Conservation (phyloP, 2,888 invertebrate species). For the Volucella bombylans region DNA sequence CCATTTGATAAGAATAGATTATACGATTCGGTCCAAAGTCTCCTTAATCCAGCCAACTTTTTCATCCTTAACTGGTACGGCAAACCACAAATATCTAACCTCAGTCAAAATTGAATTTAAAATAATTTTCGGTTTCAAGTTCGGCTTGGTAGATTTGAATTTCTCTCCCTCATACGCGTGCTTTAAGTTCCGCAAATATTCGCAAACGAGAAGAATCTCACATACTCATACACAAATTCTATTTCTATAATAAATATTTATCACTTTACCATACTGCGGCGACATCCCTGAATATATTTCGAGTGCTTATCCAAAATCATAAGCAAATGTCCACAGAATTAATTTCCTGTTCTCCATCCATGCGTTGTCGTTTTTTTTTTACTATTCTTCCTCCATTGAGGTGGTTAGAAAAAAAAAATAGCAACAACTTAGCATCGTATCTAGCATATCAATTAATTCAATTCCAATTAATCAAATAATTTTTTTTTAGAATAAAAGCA, state of each 20-base stretch:
- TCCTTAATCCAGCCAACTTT: too few species aligned
- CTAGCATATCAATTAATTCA: slow-evolving; percentile 51
- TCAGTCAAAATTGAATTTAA: slow-evolving; percentile 5
- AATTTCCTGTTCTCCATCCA: slow-evolving; percentile 62
- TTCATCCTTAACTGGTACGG: too few species aligned
- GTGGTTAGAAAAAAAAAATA: slow-evolving; percentile 8
- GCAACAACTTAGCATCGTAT: slow-evolving; percentile 17
- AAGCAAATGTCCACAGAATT: slow-evolving; percentile 52
- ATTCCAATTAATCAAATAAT: not conserved
- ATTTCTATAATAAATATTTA: not conserved
- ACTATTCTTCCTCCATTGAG: not conserved
- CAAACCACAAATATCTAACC: not conserved
- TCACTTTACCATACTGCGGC: slow-evolving; percentile 2
- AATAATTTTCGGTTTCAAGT: slow-evolving; percentile 39
- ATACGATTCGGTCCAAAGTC: not conserved
- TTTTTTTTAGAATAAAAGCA: not conserved
- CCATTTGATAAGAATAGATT: not conserved
- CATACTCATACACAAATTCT: not conserved
- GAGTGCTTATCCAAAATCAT: slow-evolving; percentile 48
- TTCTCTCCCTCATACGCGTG: slow-evolving; percentile 1
- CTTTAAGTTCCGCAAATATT: slow-evolving; percentile 5
- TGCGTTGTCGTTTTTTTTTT: not conserved
- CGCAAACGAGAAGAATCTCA: not conserved
- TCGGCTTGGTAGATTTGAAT: not conserved
- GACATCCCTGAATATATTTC: slow-evolving; percentile 40